Percentiles rank a stretch among this genome's conserved stretches.
phyloP scores from a whole-genome alignment of 2,113 vertebrate genomes.

The Chaetorhynchus papuensis region DNA sequence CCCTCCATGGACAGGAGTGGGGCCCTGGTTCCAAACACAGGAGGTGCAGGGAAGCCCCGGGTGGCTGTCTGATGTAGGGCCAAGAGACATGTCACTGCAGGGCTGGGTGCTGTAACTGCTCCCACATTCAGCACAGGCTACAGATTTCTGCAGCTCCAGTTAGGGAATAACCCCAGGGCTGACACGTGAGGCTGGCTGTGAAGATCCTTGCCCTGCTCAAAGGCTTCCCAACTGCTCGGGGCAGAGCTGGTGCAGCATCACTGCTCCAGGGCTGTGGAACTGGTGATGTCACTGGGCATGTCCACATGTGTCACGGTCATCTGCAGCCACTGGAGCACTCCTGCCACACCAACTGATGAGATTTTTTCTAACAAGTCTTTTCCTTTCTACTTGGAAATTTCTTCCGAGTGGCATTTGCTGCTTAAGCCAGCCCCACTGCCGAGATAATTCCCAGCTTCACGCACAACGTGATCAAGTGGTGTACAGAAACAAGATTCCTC shows the following conservation, averaged over 20 bases:
- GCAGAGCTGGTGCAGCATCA: fast-evolving
- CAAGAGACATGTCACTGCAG: not conserved
- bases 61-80: not conserved
- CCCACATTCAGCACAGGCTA: not conserved
- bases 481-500: conserved; percentile 20
- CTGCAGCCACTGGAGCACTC: not conserved
- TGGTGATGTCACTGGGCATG: not conserved
- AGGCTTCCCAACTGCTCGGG: not conserved
- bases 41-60: not conserved
- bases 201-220: not conserved
- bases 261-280: not conserved
- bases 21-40: not conserved
- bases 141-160: not conserved
- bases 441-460: conserved; percentile 21
- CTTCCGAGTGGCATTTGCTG: not conserved
- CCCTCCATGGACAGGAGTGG: not conserved
- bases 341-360: fast-evolving
- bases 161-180: not conserved
- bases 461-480: conserved; percentile 15
- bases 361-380: not conserved
- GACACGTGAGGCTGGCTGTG: not conserved
- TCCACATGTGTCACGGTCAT: not conserved
- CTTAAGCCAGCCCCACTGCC: not conserved
- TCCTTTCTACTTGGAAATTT: not conserved
- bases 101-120: not conserved